A percentile compares a stretch with the other conserved stretches of the same genome.
Conservation (phyloP, 2,113 vertebrate genomes). For the Colinus virginianus region DNA sequence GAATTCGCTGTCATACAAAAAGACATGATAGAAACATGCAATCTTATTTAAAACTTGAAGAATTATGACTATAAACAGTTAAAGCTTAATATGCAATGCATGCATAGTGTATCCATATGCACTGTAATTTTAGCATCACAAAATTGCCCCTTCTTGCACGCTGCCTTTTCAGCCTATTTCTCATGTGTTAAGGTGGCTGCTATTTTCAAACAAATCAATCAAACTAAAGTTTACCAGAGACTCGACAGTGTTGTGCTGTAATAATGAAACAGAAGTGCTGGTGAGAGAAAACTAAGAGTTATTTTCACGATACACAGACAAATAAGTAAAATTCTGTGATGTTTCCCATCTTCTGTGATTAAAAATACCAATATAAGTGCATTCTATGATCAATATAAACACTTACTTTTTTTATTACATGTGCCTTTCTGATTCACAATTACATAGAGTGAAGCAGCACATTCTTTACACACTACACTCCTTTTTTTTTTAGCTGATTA, state of each 20-base stretch:
- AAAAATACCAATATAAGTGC: not conserved
- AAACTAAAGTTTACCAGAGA: conserved; percentile 56
- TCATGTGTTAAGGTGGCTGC: conserved; percentile 54
- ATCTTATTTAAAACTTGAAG: not conserved
- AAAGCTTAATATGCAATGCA: conserved; percentile 23
- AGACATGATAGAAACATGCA: not conserved
- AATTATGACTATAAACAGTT: conserved; percentile 21
- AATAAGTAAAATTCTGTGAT: conserved; percentile 1
- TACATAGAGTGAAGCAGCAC: not conserved
- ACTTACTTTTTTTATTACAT: not conserved
- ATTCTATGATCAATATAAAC: not conserved
- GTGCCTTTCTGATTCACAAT: not conserved
- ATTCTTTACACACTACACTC: not conserved
- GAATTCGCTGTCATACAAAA: not conserved
- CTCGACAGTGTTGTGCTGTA: conserved; percentile 48
- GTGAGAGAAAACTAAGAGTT: not conserved
- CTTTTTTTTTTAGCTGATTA: conserved; percentile 11
- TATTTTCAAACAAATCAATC: conserved; percentile 64
- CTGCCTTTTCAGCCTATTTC: conserved; percentile 55
- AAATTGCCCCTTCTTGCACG: conserved; percentile 50
- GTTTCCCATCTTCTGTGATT: not conserved
- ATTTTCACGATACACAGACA: not conserved
- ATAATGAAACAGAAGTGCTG: conserved; percentile 36
- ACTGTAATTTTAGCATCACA: conserved; percentile 58
- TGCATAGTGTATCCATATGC: conserved; percentile 28